Evolutionary conservation across 2,113 vertebrate species (phyloP).

Genomic region (Procavia capensis): DNA sequence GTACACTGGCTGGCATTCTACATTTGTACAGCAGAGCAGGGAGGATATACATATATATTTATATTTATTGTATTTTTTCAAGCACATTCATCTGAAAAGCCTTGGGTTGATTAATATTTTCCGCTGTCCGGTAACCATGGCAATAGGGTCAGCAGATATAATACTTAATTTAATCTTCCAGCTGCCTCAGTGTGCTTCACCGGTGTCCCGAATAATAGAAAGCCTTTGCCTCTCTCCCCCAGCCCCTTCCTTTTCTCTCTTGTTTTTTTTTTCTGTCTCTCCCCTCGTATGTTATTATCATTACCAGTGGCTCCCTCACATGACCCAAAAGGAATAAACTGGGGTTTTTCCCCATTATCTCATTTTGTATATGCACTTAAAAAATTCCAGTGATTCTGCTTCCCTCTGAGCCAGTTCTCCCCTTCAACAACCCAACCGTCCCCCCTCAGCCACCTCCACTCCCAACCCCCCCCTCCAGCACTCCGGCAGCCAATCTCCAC

Average conservation of each 20-base stretch:
- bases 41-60: constrained; percentile 87
- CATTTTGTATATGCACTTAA: constrained; percentile 75
- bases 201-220: constrained; percentile 91
- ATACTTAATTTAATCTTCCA: constrained; percentile 99
- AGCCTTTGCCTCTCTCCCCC: constrained; percentile 79
- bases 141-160: constrained; percentile 99
- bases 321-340: constrained; percentile 86
- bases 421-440: constrained; percentile 49
- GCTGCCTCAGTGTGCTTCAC: constrained; percentile 89
- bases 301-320: constrained; percentile 87
- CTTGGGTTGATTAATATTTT: constrained; percentile 99
- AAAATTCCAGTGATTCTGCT: constrained; percentile 65
- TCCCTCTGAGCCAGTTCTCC: constrained; percentile 52
- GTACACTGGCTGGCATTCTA: constrained; percentile 71
- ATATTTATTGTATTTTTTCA: constrained; percentile 88
- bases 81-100: constrained; percentile 89
- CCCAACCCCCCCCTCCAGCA: constrained; percentile 22
- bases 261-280: constrained; percentile 56
- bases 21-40: constrained; percentile 79
- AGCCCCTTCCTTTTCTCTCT: neutral
- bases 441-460: constrained; percentile 60
- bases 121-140: constrained; percentile 99
- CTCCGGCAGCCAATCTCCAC: constrained; percentile 84
- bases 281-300: constrained; percentile 85
- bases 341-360: constrained; percentile 55